Conservation (phyloP, 2,113 vertebrate genomes). For the Triplophysa dalaica region DNA sequence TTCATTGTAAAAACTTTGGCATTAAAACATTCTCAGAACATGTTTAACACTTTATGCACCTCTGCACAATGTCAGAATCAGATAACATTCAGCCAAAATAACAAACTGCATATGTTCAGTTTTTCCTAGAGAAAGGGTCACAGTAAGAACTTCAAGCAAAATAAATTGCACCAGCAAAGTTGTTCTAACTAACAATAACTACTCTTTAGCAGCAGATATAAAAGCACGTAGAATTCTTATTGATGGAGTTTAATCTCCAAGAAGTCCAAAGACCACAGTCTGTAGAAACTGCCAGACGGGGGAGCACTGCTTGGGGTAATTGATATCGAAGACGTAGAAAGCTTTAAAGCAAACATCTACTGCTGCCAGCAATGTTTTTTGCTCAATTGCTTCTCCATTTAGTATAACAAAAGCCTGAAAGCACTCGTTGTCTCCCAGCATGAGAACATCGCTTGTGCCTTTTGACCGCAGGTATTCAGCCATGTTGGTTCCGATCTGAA, state of each 20-base stretch:
- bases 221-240: background rate
- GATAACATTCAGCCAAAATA: too few relatives aligned
- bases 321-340: background rate
- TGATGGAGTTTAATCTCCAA: background rate
- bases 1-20: too few relatives aligned
- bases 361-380: background rate
- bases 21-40: too few relatives aligned
- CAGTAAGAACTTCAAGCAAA: too few relatives aligned
- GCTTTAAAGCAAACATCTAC: slow-evolving; percentile 8
- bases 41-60: too few relatives aligned
- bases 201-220: background rate
- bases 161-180: too few relatives aligned
- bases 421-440: slow-evolving; percentile 11
- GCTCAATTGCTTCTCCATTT: background rate
- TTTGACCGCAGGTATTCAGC: background rate
- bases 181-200: too few relatives aligned
- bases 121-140: too few relatives aligned
- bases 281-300: background rate
- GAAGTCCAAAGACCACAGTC: slow-evolving; percentile 8
- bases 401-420: background rate
- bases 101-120: too few relatives aligned
- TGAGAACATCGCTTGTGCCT: background rate
- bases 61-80: too few relatives aligned
- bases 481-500: slow-evolving; percentile 8
- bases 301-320: background rate